phyloP scores from a whole-genome alignment of 1,140 invertebrate genomes.

The Cepaea nemoralis region DNA sequence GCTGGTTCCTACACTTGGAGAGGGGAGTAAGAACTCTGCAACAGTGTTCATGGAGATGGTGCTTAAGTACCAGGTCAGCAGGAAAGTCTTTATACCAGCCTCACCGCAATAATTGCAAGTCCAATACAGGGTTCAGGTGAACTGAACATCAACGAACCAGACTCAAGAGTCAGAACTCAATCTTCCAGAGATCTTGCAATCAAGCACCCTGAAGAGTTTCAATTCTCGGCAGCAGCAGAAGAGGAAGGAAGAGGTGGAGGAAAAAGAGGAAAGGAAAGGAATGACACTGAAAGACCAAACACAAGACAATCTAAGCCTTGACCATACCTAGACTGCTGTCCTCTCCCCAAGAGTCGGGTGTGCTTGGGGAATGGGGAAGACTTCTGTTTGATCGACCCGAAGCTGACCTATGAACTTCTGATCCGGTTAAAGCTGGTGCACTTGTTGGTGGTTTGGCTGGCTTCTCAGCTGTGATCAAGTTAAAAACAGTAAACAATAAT shows the following conservation, averaged over 20 bases:
- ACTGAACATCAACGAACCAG: too few relatives aligned
- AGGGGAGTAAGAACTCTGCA: too few relatives aligned
- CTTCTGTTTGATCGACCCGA: constrained; percentile 24
- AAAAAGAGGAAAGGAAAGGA: background rate
- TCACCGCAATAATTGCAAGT: background rate
- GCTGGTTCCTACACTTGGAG: too few relatives aligned
- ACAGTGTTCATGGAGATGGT: too few relatives aligned
- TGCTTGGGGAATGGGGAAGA: constrained; percentile 19
- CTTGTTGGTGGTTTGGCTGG: background rate
- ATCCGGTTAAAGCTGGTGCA: background rate
- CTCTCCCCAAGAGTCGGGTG: constrained; percentile 34
- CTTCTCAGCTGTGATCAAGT: constrained; percentile 6
- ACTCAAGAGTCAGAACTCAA: too few relatives aligned
- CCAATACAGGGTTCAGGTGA: background rate
- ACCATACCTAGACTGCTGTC: constrained; percentile 23
- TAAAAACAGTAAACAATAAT: too few relatives aligned
- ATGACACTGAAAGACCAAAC: background rate
- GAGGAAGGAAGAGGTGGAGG: too few relatives aligned
- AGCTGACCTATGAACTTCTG: constrained; percentile 9
- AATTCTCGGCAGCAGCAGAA: too few relatives aligned
- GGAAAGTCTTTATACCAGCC: too few relatives aligned
- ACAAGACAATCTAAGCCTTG: too few relatives aligned
- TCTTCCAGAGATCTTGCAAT: background rate
- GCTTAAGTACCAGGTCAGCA: too few relatives aligned
- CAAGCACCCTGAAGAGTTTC: background rate